phyloP scores from a whole-genome alignment of 2,797 vertebrate species.

The Hirundo rustica region DNA sequence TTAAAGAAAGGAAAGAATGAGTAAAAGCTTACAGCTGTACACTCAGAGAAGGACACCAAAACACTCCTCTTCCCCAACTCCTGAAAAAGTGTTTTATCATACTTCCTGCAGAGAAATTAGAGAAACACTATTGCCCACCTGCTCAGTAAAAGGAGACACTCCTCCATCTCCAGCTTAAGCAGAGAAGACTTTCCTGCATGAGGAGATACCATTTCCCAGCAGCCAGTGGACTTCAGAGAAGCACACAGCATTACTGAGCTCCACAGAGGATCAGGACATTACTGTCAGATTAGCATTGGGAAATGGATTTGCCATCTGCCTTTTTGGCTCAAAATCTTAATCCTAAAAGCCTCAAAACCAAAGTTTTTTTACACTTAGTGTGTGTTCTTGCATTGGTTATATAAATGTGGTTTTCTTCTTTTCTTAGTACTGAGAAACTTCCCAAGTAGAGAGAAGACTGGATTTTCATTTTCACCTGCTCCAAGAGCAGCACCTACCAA shows the following conservation, averaged over 20 bases:
- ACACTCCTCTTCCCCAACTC: background rate
- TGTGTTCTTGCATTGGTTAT: background rate
- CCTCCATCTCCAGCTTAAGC: background rate
- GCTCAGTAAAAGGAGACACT: background rate
- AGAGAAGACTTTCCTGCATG: background rate
- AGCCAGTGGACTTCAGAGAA: background rate
- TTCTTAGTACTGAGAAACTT: background rate
- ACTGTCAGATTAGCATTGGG: background rate
- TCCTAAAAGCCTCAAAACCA: background rate
- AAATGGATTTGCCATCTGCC: conserved; percentile 31
- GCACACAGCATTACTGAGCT: background rate
- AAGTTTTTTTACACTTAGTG: background rate
- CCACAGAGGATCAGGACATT: background rate
- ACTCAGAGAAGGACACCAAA: background rate
- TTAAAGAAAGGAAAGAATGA: background rate
- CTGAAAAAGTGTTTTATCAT: background rate
- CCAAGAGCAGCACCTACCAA: background rate
- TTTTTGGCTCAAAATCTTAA: background rate
- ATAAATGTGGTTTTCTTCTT: background rate
- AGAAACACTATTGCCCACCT: background rate
- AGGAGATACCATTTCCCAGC: background rate
- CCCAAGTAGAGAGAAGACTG: background rate
- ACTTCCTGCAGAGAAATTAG: background rate
- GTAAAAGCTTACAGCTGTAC: background rate
- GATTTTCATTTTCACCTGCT: background rate